phyloP scores from a whole-genome alignment of 37 sponge, comb jelly and placozoan genomes.

The Eunapius fragilis region DNA sequence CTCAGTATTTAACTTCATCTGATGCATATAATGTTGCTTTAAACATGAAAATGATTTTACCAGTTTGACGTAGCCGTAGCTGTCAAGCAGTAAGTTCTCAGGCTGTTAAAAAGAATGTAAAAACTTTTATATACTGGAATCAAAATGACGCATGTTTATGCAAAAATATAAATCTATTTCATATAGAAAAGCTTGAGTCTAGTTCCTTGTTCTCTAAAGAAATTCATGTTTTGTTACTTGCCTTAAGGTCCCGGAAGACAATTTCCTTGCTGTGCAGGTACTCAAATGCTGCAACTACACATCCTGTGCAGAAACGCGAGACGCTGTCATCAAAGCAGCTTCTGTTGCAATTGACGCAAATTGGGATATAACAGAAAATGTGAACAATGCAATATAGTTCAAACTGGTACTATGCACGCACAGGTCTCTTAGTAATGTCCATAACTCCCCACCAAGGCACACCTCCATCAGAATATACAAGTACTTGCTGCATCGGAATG shows the following conservation, averaged over 20 bases:
- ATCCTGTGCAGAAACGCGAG: conserved; percentile 89
- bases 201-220: no score
- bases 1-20: no score
- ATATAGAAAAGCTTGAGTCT: no score
- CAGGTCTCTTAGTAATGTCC: conserved; percentile 96
- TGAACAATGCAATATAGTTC: neutral
- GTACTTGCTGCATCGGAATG: conserved; percentile 89
- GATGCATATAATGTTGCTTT: no score
- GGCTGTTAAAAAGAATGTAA: conserved; percentile 67
- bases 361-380: neutral
- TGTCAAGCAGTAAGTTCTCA: conserved; percentile 94
- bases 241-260: conserved; percentile 95
- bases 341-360: conserved; percentile 3
- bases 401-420: neutral
- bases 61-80: conserved; percentile 90
- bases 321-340: conserved; percentile 88
- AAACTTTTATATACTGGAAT: no score
- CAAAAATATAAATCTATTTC: no score
- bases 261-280: conserved; percentile 90
- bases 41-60: conserved; percentile 42
- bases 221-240: no score
- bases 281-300: conserved; percentile 98
- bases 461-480: conserved; percentile 98
- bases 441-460: conserved; percentile 97
- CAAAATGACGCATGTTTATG: no score